Base-by-base conservation (phyloP, 64 coral and sea anemone species). In the Cladopsammia gracilis region DNA sequence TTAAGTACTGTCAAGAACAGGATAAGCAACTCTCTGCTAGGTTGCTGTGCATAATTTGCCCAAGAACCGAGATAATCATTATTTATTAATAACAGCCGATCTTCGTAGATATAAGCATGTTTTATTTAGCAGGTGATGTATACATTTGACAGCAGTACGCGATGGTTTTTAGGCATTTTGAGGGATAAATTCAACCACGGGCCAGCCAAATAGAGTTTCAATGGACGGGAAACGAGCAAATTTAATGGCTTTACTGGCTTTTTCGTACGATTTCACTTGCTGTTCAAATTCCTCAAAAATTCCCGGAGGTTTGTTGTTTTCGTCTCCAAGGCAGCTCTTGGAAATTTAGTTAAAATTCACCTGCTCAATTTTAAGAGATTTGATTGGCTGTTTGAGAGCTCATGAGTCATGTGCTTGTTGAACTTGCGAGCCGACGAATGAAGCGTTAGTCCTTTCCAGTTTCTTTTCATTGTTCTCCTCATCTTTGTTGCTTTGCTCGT, bases 81-180 rank as follows among this genome's bases (percentile, higher is more conserved):
- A 84, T 67, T 84, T 84, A 84, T 84, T 84, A 2, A 84, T 84
- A 84, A 84, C 18, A 6, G n/a, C 80, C 61, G 60, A 84, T 46
- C 80, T 67, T 51, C 34, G 22, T 67, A 14, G 45, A 66, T 67
- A 68, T 34, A 15, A 22, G 62, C 20, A 84, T 67, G 61, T 84
- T 84, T 84, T 51, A 84, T 84, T 82, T 5, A 84, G 2, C 43
- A 20, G 16, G 18, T 52, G 61, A 67, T 34, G 58, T 51, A 84
- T 84, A 67, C 68, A 84, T 42, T 61, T 58, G 5, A 16, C 18
- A 1, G n/a, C 19, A 4, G 52, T 58, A 14, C 19, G 50, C 20
- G 1, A 11, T 25, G 24, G 25, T 43, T 60, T 25, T 51, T 75
- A 14, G 45, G 51, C 72, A 75, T 50, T 75, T 49, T 8, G 2